Percentiles rank a stretch among this genome's conserved stretches.
phyloP scores from a whole-genome alignment of 2,888 invertebrate genomes.

The Dastarcus helophoroides region DNA sequence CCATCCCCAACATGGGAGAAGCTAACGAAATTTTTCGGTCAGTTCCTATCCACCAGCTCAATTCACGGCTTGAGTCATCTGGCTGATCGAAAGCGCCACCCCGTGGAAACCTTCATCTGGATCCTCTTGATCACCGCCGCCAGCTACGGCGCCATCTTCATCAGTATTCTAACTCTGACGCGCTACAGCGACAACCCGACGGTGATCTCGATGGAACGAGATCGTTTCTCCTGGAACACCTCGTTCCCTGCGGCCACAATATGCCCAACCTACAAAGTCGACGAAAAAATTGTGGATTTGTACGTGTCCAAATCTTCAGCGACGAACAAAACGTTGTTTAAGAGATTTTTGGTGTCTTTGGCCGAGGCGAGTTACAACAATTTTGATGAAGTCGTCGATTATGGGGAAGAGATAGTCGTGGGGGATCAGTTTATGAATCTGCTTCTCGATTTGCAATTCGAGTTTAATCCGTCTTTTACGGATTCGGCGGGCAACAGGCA shows the following conservation, averaged over 20 bases:
- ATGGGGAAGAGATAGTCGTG: constrained; percentile 40
- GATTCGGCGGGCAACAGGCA: constrained; percentile 27
- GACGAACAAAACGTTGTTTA: constrained; percentile 42
- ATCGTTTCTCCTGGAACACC: constrained; percentile 60
- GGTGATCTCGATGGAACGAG: constrained; percentile 62
- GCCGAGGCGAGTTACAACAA: constrained; percentile 49
- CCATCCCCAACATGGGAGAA: not conserved
- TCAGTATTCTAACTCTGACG: constrained; percentile 49
- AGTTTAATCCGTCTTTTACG: constrained; percentile 40
- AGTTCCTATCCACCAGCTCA: constrained; percentile 26
- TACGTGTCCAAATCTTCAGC: constrained; percentile 34
- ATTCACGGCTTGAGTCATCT: constrained; percentile 30
- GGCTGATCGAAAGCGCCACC: constrained; percentile 19
- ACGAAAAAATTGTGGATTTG: constrained; percentile 41
- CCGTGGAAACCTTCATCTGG: constrained; percentile 28
- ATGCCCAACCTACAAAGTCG: constrained; percentile 49
- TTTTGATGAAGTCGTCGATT: constrained; percentile 45
- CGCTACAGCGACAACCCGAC: constrained; percentile 59
- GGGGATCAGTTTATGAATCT: constrained; percentile 47
- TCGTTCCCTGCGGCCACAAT: constrained; percentile 55
- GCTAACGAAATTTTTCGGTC: constrained; percentile 3
- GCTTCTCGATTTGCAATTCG: constrained; percentile 41
- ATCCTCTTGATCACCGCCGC: constrained; percentile 21
- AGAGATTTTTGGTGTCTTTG: constrained; percentile 44
- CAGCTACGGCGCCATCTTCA: constrained; percentile 23